Base-by-base conservation (phyloP, 2,888 invertebrate species). In the Caenorhabditis becei region DNA sequence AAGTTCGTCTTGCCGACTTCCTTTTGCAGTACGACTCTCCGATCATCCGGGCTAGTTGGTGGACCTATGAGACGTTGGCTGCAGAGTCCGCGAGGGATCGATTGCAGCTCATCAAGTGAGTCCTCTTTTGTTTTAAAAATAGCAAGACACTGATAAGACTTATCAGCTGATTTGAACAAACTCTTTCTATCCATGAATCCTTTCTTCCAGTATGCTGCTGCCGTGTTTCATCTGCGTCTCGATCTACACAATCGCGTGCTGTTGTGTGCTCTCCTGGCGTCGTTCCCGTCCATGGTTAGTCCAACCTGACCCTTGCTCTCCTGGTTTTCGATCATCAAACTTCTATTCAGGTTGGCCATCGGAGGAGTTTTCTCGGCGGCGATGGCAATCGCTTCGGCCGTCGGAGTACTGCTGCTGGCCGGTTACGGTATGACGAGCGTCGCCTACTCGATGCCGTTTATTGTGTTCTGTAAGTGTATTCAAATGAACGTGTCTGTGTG, bases 291-390 rank as follows among this genome's bases (percentile, higher is more conserved):
- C 96, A 0, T 95, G 95, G 94, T 82, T 26, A n/a, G 72, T 67
- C 2, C 54, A 32, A 20, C 5, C 5, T 61, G 41, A 44, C 28
- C n/a, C 1, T 53, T n/a, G 16, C n/a, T n/a, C n/a, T 26, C 18
- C 24, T 41, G 49, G 20, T 59, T 28, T 59, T 47, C 23, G 35
- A 23, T 35, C 37, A 14, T 49, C 23, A 41, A 4, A 41, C 41
- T 35, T 58, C 28, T 10, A 26, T 84, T 49, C 24, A 85, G 83
- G 83, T 71, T 85, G 16, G 85, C 85, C 14, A 86, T 86, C 49
- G 93, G 96, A 84, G 97, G 97, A 23, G 96, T 96, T 88, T 92
- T 96, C 20, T 96, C 96, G 0, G 96, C 97, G 0, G 95, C 95
- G 0, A 95, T 96, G 94, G 96, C 96, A 4, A 96, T 96, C 0